These are phyloP conservation scores for Hyles euphorbiae DNA, from an alignment of 1,140 invertebrate genomes.

Conservation along the genomic window DNA sequence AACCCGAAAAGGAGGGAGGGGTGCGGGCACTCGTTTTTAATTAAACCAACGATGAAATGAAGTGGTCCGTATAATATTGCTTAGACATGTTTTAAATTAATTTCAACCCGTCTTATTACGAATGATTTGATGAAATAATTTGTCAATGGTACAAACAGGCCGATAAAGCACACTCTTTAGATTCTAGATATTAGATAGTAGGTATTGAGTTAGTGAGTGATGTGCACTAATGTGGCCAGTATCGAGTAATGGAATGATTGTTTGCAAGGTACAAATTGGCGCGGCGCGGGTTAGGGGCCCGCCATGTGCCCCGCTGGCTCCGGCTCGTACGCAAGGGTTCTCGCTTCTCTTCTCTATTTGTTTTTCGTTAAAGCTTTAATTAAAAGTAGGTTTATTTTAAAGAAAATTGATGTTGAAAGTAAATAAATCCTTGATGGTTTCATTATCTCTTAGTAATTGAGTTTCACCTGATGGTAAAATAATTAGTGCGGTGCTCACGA, in stretches of 20 bases:
- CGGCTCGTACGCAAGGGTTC: slow-evolving; percentile 44
- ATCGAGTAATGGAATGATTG: neutral
- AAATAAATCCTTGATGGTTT: slow-evolving; percentile 70
- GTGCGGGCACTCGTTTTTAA: slow-evolving; percentile 73
- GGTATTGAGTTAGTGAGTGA: too few relatives aligned
- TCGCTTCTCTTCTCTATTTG: slow-evolving; percentile 56
- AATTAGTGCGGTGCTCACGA: slow-evolving; percentile 35
- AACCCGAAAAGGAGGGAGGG: slow-evolving; percentile 66
- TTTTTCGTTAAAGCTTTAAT: slow-evolving; percentile 71
- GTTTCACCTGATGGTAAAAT: slow-evolving; percentile 56
- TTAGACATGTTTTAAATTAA: slow-evolving; percentile 73
- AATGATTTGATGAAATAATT: slow-evolving; percentile 32
- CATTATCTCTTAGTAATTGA: slow-evolving; percentile 70
- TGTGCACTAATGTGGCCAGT: too few relatives aligned
- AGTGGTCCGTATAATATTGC: slow-evolving; percentile 73
- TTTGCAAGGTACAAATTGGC: slow-evolving; percentile 14
- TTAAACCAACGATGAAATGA: slow-evolving; percentile 73
- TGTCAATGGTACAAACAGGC: neutral
- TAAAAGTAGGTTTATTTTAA: slow-evolving; percentile 71
- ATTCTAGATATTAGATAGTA: too few relatives aligned
- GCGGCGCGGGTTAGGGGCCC: slow-evolving; percentile 20
- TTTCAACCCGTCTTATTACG: slow-evolving; percentile 50
- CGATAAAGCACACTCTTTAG: too few relatives aligned
- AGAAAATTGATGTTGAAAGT: slow-evolving; percentile 69
- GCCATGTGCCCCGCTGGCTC: slow-evolving; percentile 5